A percentile compares a stretch with the other conserved stretches of the same genome.
Evolutionary conservation across 2,888 invertebrate species (phyloP).

Genomic region (Rhamnusium bicolor): DNA sequence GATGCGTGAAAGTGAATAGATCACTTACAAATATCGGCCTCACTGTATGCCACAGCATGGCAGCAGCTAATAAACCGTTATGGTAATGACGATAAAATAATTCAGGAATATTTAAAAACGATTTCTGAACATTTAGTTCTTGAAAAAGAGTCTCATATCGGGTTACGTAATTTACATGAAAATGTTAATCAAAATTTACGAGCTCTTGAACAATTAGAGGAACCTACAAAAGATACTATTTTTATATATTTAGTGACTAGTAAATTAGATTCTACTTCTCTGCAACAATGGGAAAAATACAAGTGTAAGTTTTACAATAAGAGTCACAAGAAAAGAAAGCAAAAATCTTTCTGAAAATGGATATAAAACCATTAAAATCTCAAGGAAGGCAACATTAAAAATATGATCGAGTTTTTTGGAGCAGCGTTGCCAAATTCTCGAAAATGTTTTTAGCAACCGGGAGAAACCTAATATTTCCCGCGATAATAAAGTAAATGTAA

Average conservation of each 20-base stretch:
- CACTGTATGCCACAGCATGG: slow-evolving; percentile 50
- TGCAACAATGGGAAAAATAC: slow-evolving; percentile 39
- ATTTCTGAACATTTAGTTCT: slow-evolving; percentile 43
- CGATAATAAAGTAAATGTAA: not conserved
- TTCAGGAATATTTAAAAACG: slow-evolving; percentile 50
- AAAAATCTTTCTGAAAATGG: slow-evolving; percentile 23
- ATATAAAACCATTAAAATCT: too few species aligned
- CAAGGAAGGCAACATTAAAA: not conserved
- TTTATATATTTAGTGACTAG: slow-evolving; percentile 42
- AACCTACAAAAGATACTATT: slow-evolving; percentile 41
- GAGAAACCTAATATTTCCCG: not conserved
- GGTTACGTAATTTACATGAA: slow-evolving; percentile 41
- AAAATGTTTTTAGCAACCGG: not conserved
- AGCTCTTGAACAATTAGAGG: too few species aligned
- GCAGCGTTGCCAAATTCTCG: too few species aligned
- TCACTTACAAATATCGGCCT: slow-evolving; percentile 40
- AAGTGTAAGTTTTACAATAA: too few species aligned
- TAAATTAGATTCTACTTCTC: too few species aligned
- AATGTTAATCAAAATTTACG: slow-evolving; percentile 34
- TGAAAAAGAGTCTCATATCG: too few species aligned
- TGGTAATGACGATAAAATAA: slow-evolving; percentile 47
- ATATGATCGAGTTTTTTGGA: not conserved
- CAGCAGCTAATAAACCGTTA: slow-evolving; percentile 46
- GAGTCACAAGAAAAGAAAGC: not conserved
- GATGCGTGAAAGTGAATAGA: slow-evolving; percentile 42